A percentile compares a stretch with the other conserved stretches of the same genome.
Evolutionary conservation across 2,797 vertebrate genomes (phyloP).

Genomic region (Premnoplex brunnescens): DNA sequence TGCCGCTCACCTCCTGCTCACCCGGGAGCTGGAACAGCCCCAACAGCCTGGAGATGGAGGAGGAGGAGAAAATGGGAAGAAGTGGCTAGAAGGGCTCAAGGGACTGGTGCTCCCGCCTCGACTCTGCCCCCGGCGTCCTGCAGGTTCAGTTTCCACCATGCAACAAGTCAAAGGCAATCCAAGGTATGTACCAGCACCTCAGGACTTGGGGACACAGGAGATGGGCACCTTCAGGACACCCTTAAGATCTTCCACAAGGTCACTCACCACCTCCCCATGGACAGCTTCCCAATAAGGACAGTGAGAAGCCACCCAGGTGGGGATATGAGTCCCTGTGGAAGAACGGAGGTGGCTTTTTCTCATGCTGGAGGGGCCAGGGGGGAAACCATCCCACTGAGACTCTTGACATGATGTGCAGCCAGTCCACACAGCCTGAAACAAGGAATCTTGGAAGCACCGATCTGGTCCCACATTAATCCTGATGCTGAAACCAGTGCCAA

Average conservation of each 20-base stretch:
- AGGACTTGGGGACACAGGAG: neutral
- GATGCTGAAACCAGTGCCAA: neutral
- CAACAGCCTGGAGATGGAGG: fast-evolving
- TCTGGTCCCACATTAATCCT: fast-evolving
- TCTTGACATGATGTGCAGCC: fast-evolving
- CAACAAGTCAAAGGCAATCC: neutral
- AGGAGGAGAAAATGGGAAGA: neutral
- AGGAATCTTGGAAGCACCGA: fast-evolving
- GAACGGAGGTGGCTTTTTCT: neutral
- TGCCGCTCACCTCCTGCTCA: neutral
- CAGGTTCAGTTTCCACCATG: neutral
- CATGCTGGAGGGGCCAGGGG: neutral
- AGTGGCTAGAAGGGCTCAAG: neutral
- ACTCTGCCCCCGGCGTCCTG: fast-evolving
- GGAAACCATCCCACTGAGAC: neutral
- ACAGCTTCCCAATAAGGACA: neutral
- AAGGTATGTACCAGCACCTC: fast-evolving
- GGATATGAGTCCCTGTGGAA: fast-evolving
- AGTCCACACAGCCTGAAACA: neutral
- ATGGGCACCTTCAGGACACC: neutral
- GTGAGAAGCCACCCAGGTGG: neutral
- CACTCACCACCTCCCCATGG: neutral
- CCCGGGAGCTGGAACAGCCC: neutral
- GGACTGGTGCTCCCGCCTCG: fast-evolving
- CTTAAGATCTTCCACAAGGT: neutral